phyloP scores from a whole-genome alignment of 2,797 vertebrate genomes.

The Discoglossus pictus region DNA sequence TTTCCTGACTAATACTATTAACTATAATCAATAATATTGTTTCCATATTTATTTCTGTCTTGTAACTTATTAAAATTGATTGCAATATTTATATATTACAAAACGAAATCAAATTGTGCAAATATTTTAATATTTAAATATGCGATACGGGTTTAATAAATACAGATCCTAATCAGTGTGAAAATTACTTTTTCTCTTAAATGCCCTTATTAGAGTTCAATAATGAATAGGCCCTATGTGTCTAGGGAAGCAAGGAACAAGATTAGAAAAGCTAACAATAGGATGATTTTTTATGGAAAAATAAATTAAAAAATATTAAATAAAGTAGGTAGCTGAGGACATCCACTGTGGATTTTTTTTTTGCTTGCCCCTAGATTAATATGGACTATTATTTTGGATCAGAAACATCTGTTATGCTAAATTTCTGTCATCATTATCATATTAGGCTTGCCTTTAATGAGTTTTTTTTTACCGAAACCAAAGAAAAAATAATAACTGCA shows the following conservation, averaged over 20 bases:
- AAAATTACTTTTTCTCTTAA: no score
- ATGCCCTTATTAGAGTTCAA: no score
- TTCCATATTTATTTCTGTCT: no score
- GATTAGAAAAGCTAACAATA: background rate
- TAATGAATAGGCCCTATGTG: background rate
- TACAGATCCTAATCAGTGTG: no score
- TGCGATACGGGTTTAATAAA: no score
- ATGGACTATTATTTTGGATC: constrained; percentile 17
- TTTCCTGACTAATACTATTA: no score
- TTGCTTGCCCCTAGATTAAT: constrained; percentile 14
- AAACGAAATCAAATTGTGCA: no score
- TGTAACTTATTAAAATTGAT: no score
- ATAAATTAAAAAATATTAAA: background rate
- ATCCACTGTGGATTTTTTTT: background rate
- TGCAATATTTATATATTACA: no score
- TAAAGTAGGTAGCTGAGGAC: background rate
- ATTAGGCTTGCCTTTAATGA: constrained; percentile 15
- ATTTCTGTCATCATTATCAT: constrained; percentile 20
- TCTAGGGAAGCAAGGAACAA: background rate
- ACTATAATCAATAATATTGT: no score
- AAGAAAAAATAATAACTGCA: constrained; percentile 15
- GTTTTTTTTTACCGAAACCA: background rate
- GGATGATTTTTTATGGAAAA: background rate
- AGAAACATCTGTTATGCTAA: constrained; percentile 24
- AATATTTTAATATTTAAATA: no score